Evolutionary conservation across 2,797 vertebrate species (phyloP).

Genomic region (Sternarchorhynchus goeldii): DNA sequence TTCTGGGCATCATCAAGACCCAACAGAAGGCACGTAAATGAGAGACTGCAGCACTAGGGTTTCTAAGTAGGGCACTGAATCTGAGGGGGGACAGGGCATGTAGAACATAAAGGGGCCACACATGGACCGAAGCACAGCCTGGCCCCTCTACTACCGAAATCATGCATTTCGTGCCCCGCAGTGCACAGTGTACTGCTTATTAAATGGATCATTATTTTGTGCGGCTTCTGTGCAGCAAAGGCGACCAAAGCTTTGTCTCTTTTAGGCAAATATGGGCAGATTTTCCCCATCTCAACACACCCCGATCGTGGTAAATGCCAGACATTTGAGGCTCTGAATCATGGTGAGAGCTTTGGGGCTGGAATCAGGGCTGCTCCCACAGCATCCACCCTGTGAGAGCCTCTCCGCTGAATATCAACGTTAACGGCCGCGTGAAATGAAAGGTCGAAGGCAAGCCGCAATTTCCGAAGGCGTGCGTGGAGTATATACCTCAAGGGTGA

Average conservation of each 20-base stretch:
- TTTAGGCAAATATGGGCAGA: slow-evolving; percentile 17
- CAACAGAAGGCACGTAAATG: slow-evolving; percentile 25
- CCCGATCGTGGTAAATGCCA: slow-evolving; percentile 24
- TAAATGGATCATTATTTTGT: slow-evolving; percentile 8
- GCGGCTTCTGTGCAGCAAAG: slow-evolving; percentile 10
- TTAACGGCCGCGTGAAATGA: slow-evolving; percentile 17
- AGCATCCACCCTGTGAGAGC: neutral
- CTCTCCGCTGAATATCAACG: slow-evolving; percentile 30
- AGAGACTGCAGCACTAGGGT: neutral
- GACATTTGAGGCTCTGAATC: slow-evolving; percentile 21
- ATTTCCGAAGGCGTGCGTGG: too few relatives aligned
- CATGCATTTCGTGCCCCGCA: neutral
- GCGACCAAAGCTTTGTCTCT: slow-evolving; percentile 13
- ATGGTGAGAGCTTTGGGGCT: slow-evolving; percentile 14
- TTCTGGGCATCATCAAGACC: slow-evolving; percentile 32
- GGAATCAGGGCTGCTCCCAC: slow-evolving; percentile 18
- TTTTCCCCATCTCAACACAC: neutral
- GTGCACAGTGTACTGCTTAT: slow-evolving; percentile 7
- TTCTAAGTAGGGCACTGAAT: slow-evolving; percentile 19
- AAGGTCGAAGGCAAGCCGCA: too few relatives aligned
- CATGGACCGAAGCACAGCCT: slow-evolving; percentile 20
- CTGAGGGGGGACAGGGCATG: neutral
- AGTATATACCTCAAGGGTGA: too few relatives aligned
- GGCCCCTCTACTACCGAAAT: slow-evolving; percentile 5
- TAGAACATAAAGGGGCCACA: slow-evolving; percentile 2